Conservation (phyloP, 53 echinoderm and acorn worm species). For the Apostichopus leukothele region DNA sequence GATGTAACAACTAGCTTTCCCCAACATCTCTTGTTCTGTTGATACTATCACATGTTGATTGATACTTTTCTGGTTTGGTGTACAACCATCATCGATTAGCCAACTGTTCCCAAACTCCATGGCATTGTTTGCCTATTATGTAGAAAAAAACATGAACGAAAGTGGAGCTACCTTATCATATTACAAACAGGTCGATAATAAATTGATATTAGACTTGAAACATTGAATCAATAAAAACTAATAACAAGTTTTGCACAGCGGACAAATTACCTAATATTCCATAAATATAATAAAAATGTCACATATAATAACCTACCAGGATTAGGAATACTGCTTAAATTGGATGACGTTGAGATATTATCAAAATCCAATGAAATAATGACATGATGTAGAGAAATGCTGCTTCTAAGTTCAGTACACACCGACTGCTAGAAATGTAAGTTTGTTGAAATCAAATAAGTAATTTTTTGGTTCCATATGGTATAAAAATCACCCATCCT, state of each 20-base stretch:
- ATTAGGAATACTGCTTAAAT: no score
- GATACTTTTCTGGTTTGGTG: not conserved
- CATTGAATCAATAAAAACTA: not conserved
- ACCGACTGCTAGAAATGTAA: no score
- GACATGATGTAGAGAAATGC: no score
- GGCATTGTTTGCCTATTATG: not conserved
- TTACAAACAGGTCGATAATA: not conserved
- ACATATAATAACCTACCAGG: no score
- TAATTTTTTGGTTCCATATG: no score
- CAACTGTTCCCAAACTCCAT: conserved; percentile 14
- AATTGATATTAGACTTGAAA: not conserved
- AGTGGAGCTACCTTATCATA: not conserved
- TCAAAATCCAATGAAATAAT: no score
- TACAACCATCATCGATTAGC: not conserved
- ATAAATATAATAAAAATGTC: no score
- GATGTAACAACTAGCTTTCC: not conserved
- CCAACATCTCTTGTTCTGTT: not conserved
- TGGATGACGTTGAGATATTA: no score
- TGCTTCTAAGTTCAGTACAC: no score
- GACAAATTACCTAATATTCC: not conserved
- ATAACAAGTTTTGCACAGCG: not conserved
- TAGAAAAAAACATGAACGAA: not conserved
- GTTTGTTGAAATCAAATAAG: no score
- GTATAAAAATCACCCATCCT: no score
- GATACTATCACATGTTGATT: no score